Evolutionary conservation across 1,140 invertebrate species (phyloP), one percentile per base, ranked within the genome.

Genomic region (Anagrus nilaparvatae): DNA sequence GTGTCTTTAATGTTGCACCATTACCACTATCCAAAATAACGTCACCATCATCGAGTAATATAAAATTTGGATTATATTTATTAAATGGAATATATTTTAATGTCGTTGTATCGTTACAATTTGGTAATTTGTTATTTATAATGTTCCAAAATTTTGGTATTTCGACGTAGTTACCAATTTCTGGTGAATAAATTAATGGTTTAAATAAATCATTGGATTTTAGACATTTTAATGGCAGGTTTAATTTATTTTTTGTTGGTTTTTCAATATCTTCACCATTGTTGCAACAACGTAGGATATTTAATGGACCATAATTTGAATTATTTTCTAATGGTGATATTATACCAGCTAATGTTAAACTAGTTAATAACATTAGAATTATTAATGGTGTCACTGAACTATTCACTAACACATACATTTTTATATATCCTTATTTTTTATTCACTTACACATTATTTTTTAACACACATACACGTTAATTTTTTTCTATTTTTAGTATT

Each of bases 21-120:
- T 4, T 13, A 12, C 51, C 59, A 23, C 70, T 59, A 0, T 73
- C 59, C 21, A 76, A 43, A 30, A 69, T 60, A 13, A 74, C 56
- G 0, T 67, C 71, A 0, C 78, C 80, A 49, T 72, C 73, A n/a
- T 74, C 73, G 14, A 76, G 69, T 1, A 76, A 50, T 2, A 75
- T 35, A 28, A 71, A 70, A n/a, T n/a, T n/a, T 1, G 63, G 63
- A n/a, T 48, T 52, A 5, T 17, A 13, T 4, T 8, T 30, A 14
- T 48, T 56, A 35, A 51, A 57, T 46, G 68, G 40, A 32, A 66
- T 47, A 35, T 54, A 53, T 42, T 61, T 51, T 45, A 69, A 34
- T n/a, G 44, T 49, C 55, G 44, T 38, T 49, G 52, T n/a, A 36
- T 57, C 31, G 29, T 53, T 35, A 44, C 77, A 78, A 0, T 19